Base-by-base conservation (phyloP, 2,113 vertebrate species). In the Ibidorhyncha struthersii region DNA sequence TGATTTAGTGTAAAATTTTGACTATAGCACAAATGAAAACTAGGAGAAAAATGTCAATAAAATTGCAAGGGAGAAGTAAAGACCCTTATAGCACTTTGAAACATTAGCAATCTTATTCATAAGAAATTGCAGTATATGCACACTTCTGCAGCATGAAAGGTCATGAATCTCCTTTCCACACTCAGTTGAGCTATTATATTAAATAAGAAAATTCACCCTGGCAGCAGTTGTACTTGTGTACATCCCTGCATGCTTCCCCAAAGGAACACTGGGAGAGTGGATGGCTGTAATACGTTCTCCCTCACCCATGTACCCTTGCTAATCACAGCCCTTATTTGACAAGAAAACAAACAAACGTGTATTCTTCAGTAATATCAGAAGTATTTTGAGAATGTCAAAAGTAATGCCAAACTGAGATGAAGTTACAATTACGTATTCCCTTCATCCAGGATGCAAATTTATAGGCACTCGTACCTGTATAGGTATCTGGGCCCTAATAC, bases 1-100 rank as follows among this genome's bases (percentile, higher is more conserved):
- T 92, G 96, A 95, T 93, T 49, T 93, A 95, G 74, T 82, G 69
- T 86, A 96, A 81, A 97, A 95, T 96, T 92, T 97, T 96, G 95
- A 96, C 45, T 91, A 69, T 45, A 90, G 83, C 66, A 93, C 83
- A 91, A 96, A 95, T 94, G 87, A 95, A 98, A 96, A 93, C 50
- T 49, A 95, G 74, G 66, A 93, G 78, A 97, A 96, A 97, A 96
- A 93, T 87, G 71, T 95, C 96, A 97, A 96, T 97, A 97, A 95
- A 97, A 97, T 93, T 98, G 84, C 82, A 94, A 93, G 85, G 70
- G n/a, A 94, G 83, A 97, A 95, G 82, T 76, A 97, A 92, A 94
- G 82, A 95, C 82, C 86, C 88, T 82, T 85, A 29, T 74, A 95
- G 89, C 90, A 96, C 83, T 93, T 86, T 93, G 89, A 95, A 93